A percentile compares a stretch with the other conserved stretches of the same genome.
These are phyloP conservation scores for Zaprionus lachaisei DNA, from an alignment of 1,140 invertebrate species.

Conservation along the genomic window DNA sequence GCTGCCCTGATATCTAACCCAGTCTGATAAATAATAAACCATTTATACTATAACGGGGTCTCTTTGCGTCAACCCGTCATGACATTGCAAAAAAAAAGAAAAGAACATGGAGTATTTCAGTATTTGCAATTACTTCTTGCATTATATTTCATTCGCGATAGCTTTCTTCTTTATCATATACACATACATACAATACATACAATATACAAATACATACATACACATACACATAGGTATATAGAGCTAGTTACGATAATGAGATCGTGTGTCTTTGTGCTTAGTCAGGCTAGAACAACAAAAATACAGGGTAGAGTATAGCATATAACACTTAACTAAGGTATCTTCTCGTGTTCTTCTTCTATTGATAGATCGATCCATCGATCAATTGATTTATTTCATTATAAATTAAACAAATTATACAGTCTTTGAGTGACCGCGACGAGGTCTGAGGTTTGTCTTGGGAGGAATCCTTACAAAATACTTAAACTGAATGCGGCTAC, in stretches of 20 bases:
- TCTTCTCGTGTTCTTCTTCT: neutral
- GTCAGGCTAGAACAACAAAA: conserved; percentile 34
- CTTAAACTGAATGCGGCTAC: conserved; percentile 51
- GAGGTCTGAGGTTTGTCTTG: conserved; percentile 64
- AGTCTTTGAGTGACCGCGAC: conserved; percentile 70
- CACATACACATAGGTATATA: conserved; percentile 27
- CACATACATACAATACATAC: conserved; percentile 22
- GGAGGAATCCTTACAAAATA: conserved; percentile 45
- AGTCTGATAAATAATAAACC: neutral
- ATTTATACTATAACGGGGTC: neutral
- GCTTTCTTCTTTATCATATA: conserved; percentile 40
- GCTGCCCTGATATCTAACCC: neutral
- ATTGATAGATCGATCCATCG: conserved; percentile 40
- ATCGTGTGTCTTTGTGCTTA: conserved; percentile 70
- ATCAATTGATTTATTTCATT: conserved; percentile 48
- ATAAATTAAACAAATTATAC: conserved; percentile 50
- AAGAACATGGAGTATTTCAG: conserved; percentile 23
- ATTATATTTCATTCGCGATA: conserved; percentile 40
- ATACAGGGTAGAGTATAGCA: neutral
- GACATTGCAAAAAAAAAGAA: conserved; percentile 13
- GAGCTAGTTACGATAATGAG: conserved; percentile 55
- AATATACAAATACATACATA: conserved; percentile 17
- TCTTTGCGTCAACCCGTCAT: neutral
- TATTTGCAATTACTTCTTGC: conserved; percentile 30
- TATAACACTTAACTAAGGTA: conserved; percentile 53